phyloP scores from a whole-genome alignment of 2,888 invertebrate species.

The Epistrophe eligans region DNA sequence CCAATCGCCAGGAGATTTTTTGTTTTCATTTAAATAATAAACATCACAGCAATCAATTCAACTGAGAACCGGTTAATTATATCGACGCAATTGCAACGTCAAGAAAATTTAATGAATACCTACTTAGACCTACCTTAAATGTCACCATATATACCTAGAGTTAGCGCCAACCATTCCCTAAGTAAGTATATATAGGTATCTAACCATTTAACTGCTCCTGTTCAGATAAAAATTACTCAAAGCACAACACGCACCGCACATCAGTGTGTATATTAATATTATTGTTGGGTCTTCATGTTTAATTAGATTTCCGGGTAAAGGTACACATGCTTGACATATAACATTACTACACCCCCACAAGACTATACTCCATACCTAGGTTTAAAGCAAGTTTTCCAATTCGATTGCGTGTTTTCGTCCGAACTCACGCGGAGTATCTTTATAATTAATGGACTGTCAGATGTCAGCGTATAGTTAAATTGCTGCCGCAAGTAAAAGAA shows the following conservation, averaged over 20 bases:
- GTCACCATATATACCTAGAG: not conserved
- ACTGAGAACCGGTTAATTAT: too few species aligned
- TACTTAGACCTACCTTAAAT: not conserved
- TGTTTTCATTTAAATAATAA: not conserved
- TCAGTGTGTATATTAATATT: not conserved
- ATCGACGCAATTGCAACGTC: not conserved
- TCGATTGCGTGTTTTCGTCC: constrained; percentile 48
- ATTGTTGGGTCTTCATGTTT: constrained; percentile 17
- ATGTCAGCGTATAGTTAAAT: constrained; percentile 40
- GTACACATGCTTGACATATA: constrained; percentile 24
- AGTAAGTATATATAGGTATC: not conserved
- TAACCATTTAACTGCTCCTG: not conserved
- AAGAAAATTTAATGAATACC: not conserved
- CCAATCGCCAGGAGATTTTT: not conserved
- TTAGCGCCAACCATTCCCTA: not conserved
- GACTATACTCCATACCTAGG: too few species aligned
- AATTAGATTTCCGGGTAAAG: constrained; percentile 39
- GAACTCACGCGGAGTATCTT: constrained; percentile 20
- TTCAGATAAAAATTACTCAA: constrained; percentile 16
- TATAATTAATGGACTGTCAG: constrained; percentile 68
- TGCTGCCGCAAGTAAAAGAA: constrained; percentile 7
- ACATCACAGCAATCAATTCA: not conserved
- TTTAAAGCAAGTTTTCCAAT: constrained; percentile 24
- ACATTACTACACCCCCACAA: not conserved
- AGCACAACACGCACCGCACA: constrained; percentile 22